Conservation (phyloP, 2,113 vertebrate species). For the Chaetorhynchus papuensis region DNA sequence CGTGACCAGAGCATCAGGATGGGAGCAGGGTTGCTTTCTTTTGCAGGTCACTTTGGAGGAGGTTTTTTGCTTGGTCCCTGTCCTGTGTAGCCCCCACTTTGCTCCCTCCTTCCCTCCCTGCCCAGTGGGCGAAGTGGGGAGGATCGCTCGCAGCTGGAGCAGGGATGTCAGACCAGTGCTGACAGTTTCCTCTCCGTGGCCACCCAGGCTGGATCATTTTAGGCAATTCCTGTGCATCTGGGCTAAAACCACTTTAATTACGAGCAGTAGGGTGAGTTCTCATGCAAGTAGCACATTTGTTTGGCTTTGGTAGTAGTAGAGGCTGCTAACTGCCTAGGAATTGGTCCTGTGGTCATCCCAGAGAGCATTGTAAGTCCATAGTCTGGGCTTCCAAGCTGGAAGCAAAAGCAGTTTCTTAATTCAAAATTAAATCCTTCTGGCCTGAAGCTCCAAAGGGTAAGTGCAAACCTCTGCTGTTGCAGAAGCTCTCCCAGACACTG, state of each 20-base stretch:
- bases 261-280: background rate
- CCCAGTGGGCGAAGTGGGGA: accelerated
- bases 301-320: background rate
- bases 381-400: background rate
- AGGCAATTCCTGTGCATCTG: background rate
- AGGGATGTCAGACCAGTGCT: background rate
- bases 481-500: background rate
- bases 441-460: background rate
- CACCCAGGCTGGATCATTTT: background rate
- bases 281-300: background rate
- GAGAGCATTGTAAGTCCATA: background rate
- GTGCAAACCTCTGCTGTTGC: background rate
- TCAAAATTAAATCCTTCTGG: background rate
- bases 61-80: background rate
- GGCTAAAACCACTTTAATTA: background rate
- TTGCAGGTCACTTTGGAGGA: background rate
- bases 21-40: background rate
- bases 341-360: background rate
- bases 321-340: background rate
- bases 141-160: accelerated
- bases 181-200: background rate
- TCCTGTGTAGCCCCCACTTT: background rate
- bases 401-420: background rate
- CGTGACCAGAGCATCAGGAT: background rate
- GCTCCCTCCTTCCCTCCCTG: background rate